These are phyloP conservation scores for Automeris io DNA, from an alignment of 2,888 invertebrate species.

Conservation along the genomic window DNA sequence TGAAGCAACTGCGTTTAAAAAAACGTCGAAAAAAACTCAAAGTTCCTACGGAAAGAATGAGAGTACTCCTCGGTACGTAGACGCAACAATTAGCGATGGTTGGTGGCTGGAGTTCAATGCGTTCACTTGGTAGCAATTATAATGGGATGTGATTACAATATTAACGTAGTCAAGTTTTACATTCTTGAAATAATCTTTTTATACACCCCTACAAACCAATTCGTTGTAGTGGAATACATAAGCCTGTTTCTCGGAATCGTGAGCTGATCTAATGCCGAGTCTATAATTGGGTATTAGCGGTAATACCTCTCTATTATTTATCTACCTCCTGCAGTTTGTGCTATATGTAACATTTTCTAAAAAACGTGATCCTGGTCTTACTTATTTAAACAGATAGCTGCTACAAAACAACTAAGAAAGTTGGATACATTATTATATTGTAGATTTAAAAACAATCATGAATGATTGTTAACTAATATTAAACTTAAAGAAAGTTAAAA, in stretches of 20 bases:
- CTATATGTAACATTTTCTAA: slow-evolving; percentile 5
- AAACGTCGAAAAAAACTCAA: too few species aligned
- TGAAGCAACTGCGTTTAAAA: too few species aligned
- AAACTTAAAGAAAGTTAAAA: too few species aligned
- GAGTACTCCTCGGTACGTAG: too few species aligned
- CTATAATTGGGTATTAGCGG: slow-evolving; percentile 64
- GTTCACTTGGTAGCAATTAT: not conserved
- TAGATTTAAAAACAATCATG: too few species aligned
- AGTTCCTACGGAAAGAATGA: too few species aligned
- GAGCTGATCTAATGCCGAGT: slow-evolving; percentile 39
- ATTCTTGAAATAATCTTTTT: slow-evolving; percentile 10
- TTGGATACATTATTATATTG: too few species aligned
- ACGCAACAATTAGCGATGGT: too few species aligned
- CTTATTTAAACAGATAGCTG: too few species aligned
- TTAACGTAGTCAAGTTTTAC: not conserved
- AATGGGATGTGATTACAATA: not conserved
- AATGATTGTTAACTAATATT: too few species aligned
- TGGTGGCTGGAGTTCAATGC: too few species aligned
- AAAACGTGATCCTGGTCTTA: not conserved
- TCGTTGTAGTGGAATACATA: slow-evolving; percentile 37
- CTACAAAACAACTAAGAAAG: too few species aligned
- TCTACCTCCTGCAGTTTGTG: slow-evolving; percentile 24
- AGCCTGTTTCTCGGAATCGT: slow-evolving; percentile 48
- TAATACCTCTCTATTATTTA: slow-evolving; percentile 47
- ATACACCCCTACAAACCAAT: slow-evolving; percentile 17